These are phyloP conservation scores for Argyrosomus japonicus DNA, from an alignment of 2,113 vertebrate species.

Conservation along the genomic window DNA sequence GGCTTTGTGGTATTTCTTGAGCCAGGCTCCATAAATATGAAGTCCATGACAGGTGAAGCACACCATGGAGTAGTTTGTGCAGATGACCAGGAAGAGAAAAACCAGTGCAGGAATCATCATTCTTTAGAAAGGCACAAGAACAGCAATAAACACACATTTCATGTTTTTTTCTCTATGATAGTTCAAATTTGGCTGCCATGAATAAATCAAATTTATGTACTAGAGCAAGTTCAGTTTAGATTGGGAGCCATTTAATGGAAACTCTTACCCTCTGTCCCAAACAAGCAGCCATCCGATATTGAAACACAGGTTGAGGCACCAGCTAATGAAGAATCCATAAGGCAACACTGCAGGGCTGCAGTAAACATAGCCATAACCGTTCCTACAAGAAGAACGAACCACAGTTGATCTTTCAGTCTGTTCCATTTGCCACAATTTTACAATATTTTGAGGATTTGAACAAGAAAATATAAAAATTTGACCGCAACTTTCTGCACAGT, in stretches of 20 bases:
- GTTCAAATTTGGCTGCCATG: neutral
- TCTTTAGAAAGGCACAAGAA: conserved; percentile 31
- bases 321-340: conserved; percentile 80
- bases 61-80: conserved; percentile 81
- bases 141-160: conserved; percentile 1
- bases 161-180: neutral
- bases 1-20: conserved; percentile 81
- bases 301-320: conserved; percentile 80
- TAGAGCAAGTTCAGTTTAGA: neutral
- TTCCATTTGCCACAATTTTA: neutral
- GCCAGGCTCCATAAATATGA: conserved; percentile 80
- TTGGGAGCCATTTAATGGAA: neutral
- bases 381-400: conserved; percentile 62
- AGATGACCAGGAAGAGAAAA: conserved; percentile 82
- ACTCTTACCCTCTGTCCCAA: conserved; percentile 82
- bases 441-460: neutral
- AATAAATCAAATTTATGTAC: neutral
- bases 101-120: conserved; percentile 76
- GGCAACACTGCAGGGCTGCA: conserved; percentile 80
- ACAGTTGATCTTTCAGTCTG: neutral
- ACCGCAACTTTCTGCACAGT: conserved; percentile 78
- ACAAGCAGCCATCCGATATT: conserved; percentile 83
- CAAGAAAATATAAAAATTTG: conserved; percentile 5
- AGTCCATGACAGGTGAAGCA: conserved; percentile 83
- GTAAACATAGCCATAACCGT: conserved; percentile 80